Base-by-base conservation (phyloP, 2,888 invertebrate genomes). In the Adelognathus sp. region DNA sequence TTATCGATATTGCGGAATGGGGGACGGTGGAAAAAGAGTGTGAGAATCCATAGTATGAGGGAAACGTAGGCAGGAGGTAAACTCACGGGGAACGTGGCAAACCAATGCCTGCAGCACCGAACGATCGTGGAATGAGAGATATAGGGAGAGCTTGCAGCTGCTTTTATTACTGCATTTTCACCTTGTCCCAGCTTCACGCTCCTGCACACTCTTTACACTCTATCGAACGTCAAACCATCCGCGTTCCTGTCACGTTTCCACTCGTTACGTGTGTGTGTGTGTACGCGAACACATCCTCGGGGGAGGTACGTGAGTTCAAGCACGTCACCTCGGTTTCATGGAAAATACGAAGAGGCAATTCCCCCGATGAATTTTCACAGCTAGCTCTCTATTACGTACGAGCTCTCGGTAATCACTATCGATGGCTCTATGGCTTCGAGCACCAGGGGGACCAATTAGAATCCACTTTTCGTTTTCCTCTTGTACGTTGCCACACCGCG, bases 161-260 rank as follows among this genome's bases (percentile, higher is more conserved):
- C 88, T 90, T 91, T 90, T 90, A 91, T 90, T 90, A 90, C 90
- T 90, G 90, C 88, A 89, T 90, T 91, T 90, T 90, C 91, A 90
- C 90, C 89, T 90, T 89, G 89, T 90, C 89, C 87, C 85, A 85
- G 87, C 86, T 87, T 87, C 88, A 86, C 86, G 88, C 87, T 86
- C 87, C 86, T 86, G 81, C 85, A 84, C 88, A 74, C 82, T 88
- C 87, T 89, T 89, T 86, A 86, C 87, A 87, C 86, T 84, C 88
- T 88, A 87, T 88, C 87, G 88, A 90, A 86, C 84, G 85, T 76
- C 82, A 82, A 81, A 79, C 79, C 82, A 79, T 79, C 77, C 75
- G 56, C 72, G 52, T 64, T 76, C 67, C 72, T 69, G 61, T 75
- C 73, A 75, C 80, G 72, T 69, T 81, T 80, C 70, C 70, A 63